Conservation (phyloP, 2,113 vertebrate genomes). For the Charina bottae region DNA sequence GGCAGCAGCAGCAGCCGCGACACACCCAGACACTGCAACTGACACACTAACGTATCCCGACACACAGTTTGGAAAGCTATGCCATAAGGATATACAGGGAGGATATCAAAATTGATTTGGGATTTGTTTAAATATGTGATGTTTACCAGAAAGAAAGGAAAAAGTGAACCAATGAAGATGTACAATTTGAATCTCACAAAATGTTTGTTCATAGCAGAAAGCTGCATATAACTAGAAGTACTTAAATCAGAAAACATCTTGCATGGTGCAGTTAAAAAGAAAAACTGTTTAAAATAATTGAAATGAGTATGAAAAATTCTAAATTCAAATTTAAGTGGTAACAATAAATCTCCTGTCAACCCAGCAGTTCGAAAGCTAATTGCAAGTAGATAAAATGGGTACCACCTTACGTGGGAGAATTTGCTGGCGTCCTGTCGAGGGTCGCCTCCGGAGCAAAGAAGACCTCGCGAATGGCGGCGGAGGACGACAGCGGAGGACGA, state of each 20-base stretch:
- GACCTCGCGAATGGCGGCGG: too few species aligned
- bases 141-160: not conserved
- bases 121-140: not conserved
- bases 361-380: too few species aligned
- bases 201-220: not conserved
- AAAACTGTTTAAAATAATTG: not conserved
- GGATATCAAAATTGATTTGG: not conserved
- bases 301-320: not conserved
- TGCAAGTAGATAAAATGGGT: too few species aligned
- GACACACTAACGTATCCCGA: too few species aligned
- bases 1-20: too few species aligned
- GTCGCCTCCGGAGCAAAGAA: too few species aligned
- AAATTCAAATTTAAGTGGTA: not conserved
- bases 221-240: not conserved
- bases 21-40: too few species aligned
- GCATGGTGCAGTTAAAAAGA: not conserved
- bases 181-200: not conserved
- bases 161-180: not conserved
- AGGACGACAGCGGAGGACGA: too few species aligned
- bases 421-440: too few species aligned
- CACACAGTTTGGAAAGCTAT: too few species aligned
- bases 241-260: not conserved
- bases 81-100: not conserved
- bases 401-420: too few species aligned
- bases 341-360: too few species aligned